phyloP scores from a whole-genome alignment of 2,113 vertebrate species.

The Rhinoderma darwinii region DNA sequence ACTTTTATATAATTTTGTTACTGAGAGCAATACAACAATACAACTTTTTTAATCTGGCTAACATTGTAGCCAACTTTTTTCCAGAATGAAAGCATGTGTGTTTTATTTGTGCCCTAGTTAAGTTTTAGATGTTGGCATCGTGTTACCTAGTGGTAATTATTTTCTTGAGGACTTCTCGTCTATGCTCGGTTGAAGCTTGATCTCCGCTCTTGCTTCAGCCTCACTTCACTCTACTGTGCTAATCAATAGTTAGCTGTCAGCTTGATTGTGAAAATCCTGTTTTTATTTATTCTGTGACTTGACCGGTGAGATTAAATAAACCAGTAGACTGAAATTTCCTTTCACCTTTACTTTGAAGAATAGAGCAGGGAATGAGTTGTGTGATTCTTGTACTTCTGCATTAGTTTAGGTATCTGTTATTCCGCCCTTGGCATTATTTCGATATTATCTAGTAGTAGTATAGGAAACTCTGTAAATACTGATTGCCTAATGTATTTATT shows the following conservation, averaged over 20 bases:
- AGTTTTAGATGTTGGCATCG: not conserved
- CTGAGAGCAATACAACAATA: too few relatives aligned
- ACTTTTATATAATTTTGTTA: too few relatives aligned
- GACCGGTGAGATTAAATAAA: constrained; percentile 12
- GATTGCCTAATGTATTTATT: too few relatives aligned
- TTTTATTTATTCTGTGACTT: constrained; percentile 37
- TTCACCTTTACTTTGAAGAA: not conserved
- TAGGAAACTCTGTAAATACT: too few relatives aligned
- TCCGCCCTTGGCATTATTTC: too few relatives aligned
- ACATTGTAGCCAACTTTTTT: too few relatives aligned
- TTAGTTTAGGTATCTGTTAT: too few relatives aligned
- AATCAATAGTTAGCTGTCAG: constrained; percentile 28
- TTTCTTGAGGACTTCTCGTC: not conserved
- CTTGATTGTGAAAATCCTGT: not conserved
- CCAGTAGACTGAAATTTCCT: not conserved
- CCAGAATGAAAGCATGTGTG: not conserved
- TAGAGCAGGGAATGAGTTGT: not conserved
- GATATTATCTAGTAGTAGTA: too few relatives aligned
- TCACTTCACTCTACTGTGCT: constrained; percentile 18
- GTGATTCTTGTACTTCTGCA: too few relatives aligned
- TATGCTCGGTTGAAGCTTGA: not conserved
- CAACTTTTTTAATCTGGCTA: too few relatives aligned
- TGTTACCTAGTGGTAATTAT: constrained; percentile 12
- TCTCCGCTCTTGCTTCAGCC: not conserved
- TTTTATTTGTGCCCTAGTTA: not conserved